Evolutionary conservation across 2,797 vertebrate species (phyloP), one percentile per base, ranked within the genome.

Genomic region (Anguilla megastoma): DNA sequence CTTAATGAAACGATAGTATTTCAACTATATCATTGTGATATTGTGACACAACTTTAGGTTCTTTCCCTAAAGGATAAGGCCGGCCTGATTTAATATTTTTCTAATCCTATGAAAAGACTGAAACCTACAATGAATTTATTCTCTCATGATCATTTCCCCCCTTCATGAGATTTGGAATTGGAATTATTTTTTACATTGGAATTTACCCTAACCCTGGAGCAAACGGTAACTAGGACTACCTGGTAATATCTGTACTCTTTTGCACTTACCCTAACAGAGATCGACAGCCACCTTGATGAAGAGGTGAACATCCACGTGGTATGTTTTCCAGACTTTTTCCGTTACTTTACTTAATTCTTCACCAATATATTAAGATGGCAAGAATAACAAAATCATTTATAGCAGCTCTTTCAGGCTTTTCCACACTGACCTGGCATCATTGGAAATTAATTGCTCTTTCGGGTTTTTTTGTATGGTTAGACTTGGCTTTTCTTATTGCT

Each of bases 281-380:
- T 74, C 41, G 21, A 0, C 60, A 83, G 54, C 10, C 63, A 33
- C 83, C 30, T 0, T 12, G 1, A 56, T 45, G 88, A 74, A 0
- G 27, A 16, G 6, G 7, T 3, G 2, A 93, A 92, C 87, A 9
- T 4, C 41, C 88, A 5, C 36, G 60, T 83, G 87, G 94, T 95
- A 88, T 92, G 92, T 90, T 69, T 41, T 45, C 85, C 21, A 33
- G 54, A 6, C 18, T 10, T 7, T 66, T 63, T 24, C 24, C 45
- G 41, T 3, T 63, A 3, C 27, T 27, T 3, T 12, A 6, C 48
- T 71, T 86, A 14, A 18, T 5, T 14, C 6, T 27, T 30, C 12
- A 54, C 84, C 18, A 63, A 63, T 27, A 7, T 85, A 16, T n/a
- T 30, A 30, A 85, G 5, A 58, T 16, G 10, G 1, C 9, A 36